These are phyloP conservation scores for Apeira syringaria DNA, from an alignment of 2,888 invertebrate species.

Conservation along the genomic window DNA sequence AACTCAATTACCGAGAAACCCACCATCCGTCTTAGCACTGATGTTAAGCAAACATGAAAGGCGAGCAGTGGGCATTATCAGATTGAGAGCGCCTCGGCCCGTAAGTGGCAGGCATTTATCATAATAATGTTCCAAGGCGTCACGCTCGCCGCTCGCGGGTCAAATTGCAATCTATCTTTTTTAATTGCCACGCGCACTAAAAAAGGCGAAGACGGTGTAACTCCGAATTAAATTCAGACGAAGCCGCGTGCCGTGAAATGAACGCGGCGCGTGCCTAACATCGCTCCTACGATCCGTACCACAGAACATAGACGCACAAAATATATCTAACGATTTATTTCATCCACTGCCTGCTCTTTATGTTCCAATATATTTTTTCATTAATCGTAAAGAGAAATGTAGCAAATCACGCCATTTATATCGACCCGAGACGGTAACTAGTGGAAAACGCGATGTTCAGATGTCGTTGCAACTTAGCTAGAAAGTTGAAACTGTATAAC, in stretches of 20 bases:
- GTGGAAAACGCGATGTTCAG: slow-evolving; percentile 38
- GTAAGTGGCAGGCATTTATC: slow-evolving; percentile 70
- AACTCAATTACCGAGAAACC: slow-evolving; percentile 65
- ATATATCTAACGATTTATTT: slow-evolving; percentile 69
- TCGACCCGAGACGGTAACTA: slow-evolving; percentile 36
- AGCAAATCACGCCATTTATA: slow-evolving; percentile 41
- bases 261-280: slow-evolving; percentile 48
- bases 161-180: slow-evolving; percentile 81
- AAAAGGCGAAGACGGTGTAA: slow-evolving; percentile 63
- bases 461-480: slow-evolving; percentile 47
- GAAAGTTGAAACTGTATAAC: slow-evolving; percentile 60
- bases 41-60: slow-evolving; percentile 69
- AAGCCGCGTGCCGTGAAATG: slow-evolving; percentile 71
- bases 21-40: slow-evolving; percentile 54
- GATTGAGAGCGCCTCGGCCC: slow-evolving; percentile 64
- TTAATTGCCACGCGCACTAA: slow-evolving; percentile 74
- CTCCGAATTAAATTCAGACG: slow-evolving; percentile 61
- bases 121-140: slow-evolving; percentile 74
- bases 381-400: slow-evolving; percentile 46
- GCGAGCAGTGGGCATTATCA: slow-evolving; percentile 58
- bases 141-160: slow-evolving; percentile 75
- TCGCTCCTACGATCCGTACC: slow-evolving; percentile 40
- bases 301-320: slow-evolving; percentile 21
- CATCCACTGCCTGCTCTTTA: slow-evolving; percentile 60
- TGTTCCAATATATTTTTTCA: slow-evolving; percentile 33